phyloP scores from a whole-genome alignment of 1,140 invertebrate species.

The Pseudomyrmex dendroicus region DNA sequence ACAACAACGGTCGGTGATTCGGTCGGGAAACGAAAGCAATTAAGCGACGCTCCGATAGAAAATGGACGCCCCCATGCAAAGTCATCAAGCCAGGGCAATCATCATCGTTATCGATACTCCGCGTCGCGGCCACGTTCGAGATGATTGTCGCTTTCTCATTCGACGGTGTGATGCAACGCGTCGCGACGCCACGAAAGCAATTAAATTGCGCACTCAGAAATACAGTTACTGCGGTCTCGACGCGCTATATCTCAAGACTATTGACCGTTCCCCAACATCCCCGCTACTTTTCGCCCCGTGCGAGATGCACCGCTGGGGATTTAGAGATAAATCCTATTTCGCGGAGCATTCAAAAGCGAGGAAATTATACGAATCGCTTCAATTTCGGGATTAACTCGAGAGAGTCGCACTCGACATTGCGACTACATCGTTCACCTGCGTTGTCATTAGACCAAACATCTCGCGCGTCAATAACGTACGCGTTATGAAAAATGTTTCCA shows the following conservation, averaged over 20 bases:
- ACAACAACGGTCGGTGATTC: constrained; percentile 20
- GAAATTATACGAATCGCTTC: constrained; percentile 53
- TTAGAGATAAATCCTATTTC: constrained; percentile 50
- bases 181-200: constrained; percentile 48
- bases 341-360: constrained; percentile 42
- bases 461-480: background rate
- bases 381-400: constrained; percentile 46
- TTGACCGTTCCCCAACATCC: constrained; percentile 21
- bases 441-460: constrained; percentile 41
- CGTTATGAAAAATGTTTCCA: constrained; percentile 16
- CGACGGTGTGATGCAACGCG: background rate
- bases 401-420: background rate
- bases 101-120: constrained; percentile 18
- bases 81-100: constrained; percentile 33
- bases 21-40: constrained; percentile 45
- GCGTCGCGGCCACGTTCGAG: background rate
- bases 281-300: background rate
- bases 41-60: constrained; percentile 21
- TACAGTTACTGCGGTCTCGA: constrained; percentile 30
- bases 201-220: constrained; percentile 45
- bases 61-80: background rate
- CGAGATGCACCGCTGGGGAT: background rate
- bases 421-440: constrained; percentile 6
- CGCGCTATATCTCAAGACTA: constrained; percentile 50
- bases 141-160: constrained; percentile 36